These are phyloP conservation scores for Chrosomus eos DNA, from an alignment of 2,797 vertebrate genomes.

Conservation along the genomic window DNA sequence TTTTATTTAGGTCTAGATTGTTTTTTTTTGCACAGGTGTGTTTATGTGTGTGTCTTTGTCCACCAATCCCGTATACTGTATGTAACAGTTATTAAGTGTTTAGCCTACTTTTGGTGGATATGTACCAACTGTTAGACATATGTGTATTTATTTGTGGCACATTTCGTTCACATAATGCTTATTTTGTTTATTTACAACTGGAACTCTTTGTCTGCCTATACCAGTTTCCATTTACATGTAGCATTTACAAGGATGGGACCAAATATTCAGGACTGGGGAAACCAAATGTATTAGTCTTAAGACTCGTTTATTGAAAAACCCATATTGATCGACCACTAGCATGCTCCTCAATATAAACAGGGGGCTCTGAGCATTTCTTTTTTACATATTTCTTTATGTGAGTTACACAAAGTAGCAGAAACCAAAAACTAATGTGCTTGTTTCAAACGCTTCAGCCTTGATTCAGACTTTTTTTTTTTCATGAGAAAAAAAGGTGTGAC, in stretches of 20 bases:
- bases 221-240: constrained; percentile 3
- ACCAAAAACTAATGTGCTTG: constrained; percentile 56
- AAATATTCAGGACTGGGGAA: constrained; percentile 10
- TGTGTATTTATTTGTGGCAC: constrained; percentile 68
- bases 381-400: constrained; percentile 37
- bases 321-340: background rate
- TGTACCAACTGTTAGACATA: background rate
- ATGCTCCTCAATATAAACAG: background rate
- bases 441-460: constrained; percentile 41
- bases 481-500: constrained; percentile 22
- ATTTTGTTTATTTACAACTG: constrained; percentile 27
- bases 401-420: constrained; percentile 55
- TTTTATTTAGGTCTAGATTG: constrained; percentile 22
- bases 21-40: constrained; percentile 30
- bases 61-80: background rate
- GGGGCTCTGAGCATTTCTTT: background rate
- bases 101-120: background rate
- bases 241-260: constrained; percentile 28
- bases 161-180: constrained; percentile 34
- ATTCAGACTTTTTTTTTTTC: constrained; percentile 12
- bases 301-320: background rate
- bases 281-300: background rate
- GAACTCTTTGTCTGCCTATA: constrained; percentile 10
- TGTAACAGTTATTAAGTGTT: constrained; percentile 31
- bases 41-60: constrained; percentile 11